phyloP scores from a whole-genome alignment of 2,113 vertebrate genomes.

The Orycteropus afer region DNA sequence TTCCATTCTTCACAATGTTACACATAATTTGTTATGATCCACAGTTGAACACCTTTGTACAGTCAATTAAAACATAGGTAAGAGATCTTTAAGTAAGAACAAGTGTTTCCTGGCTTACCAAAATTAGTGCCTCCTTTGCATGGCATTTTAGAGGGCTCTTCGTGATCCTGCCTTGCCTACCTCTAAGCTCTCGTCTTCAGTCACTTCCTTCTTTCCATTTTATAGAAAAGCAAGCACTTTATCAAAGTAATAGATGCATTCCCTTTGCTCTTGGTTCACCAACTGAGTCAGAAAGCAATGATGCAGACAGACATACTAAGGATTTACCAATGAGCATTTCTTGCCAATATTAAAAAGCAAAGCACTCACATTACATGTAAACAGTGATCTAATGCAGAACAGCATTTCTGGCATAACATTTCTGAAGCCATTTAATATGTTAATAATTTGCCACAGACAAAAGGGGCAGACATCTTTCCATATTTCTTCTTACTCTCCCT shows the following conservation, averaged over 20 bases:
- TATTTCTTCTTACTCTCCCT: neutral
- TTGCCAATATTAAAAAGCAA: neutral
- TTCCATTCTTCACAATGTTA: too few species aligned
- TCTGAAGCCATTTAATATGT: neutral
- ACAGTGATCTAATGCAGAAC: neutral
- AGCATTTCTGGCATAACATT: neutral
- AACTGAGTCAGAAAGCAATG: neutral
- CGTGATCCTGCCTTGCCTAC: neutral
- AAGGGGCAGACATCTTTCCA: neutral
- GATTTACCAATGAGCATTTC: neutral
- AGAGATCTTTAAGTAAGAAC: neutral
- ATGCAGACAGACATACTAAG: neutral
- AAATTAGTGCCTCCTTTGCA: neutral
- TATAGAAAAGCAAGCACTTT: neutral
- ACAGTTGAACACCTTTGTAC: too few species aligned
- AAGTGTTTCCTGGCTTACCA: neutral
- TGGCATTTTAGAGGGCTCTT: neutral
- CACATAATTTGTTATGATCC: too few species aligned
- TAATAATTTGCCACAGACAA: neutral
- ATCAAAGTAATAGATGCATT: neutral
- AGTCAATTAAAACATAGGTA: too few species aligned
- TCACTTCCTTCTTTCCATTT: neutral
- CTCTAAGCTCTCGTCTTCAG: neutral
- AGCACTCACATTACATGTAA: too few species aligned
- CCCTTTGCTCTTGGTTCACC: rapidly evolving